Evolutionary conservation across 92 coral and sea anemone species (phyloP), one percentile per base, ranked within the genome.

Genomic region (Micromussa lordhowensis): DNA sequence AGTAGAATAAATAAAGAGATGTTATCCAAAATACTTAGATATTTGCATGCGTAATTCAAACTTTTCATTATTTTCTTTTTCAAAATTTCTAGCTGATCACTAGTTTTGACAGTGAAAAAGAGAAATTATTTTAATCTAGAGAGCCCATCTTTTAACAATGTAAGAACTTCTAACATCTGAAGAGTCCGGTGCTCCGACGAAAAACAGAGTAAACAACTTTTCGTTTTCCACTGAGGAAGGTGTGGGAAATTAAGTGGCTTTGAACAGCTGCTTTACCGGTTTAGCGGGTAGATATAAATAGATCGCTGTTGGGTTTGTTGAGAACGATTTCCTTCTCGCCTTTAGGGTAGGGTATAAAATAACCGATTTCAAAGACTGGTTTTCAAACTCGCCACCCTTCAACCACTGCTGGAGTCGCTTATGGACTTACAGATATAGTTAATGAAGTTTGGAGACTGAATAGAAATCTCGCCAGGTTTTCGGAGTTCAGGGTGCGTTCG

Each of bases 221-320:
- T 26, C 64, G 28, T 54, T 11, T 78, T 35, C 68, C 30, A n/a
- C 35, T 44, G 12, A 68, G 72, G 14, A 15, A 18, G 9, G 76
- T 32, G 70, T 54, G 51, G 68, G 38, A 84, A 34, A 49, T 57
- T 54, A 73, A 84, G 16, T 72, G 63, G 31, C 31, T 84, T 73
- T 58, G 6, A 24, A 55, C 53, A 84, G 10, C 71, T 84, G 71
- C 32, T 55, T 72, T 73, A n/a, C 72, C 80, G 71, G 71, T 51
- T 83, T 51, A 70, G 49, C 51, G 28, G 63, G 24, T 19, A 18
- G 31, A 51, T 30, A 19, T 31, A 71, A 83, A 83, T 31, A 28
- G 30, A 29, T 21, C 79, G 28, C 78, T 53, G 79, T 34, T 70
- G 78, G 68, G 19, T 54, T 83, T 22, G 75, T 31, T 8, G 68